Evolutionary conservation across 1,140 invertebrate genomes (phyloP), one percentile per base, ranked within the genome.

Genomic region (Heliconius eleuchia): DNA sequence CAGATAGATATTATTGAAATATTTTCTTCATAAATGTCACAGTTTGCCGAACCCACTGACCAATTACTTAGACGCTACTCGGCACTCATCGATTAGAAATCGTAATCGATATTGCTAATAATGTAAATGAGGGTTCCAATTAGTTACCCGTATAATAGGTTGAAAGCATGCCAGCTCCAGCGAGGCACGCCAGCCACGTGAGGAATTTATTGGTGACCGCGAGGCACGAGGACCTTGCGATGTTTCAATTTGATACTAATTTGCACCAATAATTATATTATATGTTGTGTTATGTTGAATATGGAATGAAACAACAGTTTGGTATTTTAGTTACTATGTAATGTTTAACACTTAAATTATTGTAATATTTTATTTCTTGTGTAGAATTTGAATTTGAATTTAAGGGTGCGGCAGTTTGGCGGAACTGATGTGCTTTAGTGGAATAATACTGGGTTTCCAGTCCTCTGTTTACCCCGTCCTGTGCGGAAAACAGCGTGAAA

Each of bases 151-250:
- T 34, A 55, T 78, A 80, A 80, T 83, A 71, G 57, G 27, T 80
- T 80, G 79, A 83, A 80, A 80, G 76, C 81, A 80, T 80, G 78
- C 81, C 78, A 80, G 37, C 78, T 55, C 42, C n/a, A 55, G 23
- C 42, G 13, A 46, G 42, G 42, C 37, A 2, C 42, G 46, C 55
- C 73, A 46, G 60, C 75, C 46, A 57, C 74, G 79, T 72, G 34
- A 70, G 79, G 79, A 80, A 74, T 80, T 57, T 77, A 77, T 71
- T 77, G 57, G 70, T 50, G 57, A 80, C 55, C 74, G 72, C 55
- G 27, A 13, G 73, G 42, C 42, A 50, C 74, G 75, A 77, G 75
- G 80, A 75, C 71, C 73, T 74, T 71, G 37, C 66, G 34, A 71
- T 50, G 42, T 27, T 57, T 11, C 5, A 37, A 76, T 76, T 76